Conservation (phyloP, 2,113 vertebrate species). For the Festucalex cinctus region DNA sequence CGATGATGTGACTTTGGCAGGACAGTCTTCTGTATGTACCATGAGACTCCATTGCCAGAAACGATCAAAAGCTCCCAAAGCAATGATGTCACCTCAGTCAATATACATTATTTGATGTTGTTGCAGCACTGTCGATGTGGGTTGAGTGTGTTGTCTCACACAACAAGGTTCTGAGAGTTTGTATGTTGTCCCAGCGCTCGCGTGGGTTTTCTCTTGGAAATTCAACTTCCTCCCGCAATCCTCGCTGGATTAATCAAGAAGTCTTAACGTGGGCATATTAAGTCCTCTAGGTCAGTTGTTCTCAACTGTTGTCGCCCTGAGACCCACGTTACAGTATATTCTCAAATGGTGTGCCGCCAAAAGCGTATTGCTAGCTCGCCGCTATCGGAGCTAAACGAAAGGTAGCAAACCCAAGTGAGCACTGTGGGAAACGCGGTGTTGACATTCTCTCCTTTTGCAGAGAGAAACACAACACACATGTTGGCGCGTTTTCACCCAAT, state of each 20-base stretch:
- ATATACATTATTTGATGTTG: not conserved
- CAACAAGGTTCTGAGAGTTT: not conserved
- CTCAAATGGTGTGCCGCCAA: no score
- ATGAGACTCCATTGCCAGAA: not conserved
- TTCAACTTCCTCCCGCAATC: not conserved
- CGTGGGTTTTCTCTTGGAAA: not conserved
- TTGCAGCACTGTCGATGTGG: not conserved
- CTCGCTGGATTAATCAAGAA: not conserved
- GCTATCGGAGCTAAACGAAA: not conserved
- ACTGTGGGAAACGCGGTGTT: slow-evolving; percentile 3
- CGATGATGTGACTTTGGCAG: not conserved
- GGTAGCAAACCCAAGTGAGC: not conserved
- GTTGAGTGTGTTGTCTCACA: not conserved
- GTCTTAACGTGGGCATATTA: not conserved
- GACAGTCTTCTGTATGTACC: not conserved
- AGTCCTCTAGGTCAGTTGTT: not conserved
- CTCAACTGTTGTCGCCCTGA: not conserved
- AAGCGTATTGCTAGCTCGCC: no score
- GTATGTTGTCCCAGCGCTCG: not conserved
- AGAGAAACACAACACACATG: slow-evolving; percentile 3
- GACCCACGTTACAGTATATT: no score
- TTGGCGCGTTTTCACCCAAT: slow-evolving; percentile 10
- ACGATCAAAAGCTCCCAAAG: not conserved
- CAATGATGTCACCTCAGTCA: not conserved
- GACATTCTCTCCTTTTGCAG: not conserved